A percentile compares a stretch with the other conserved stretches of the same genome.
These are phyloP conservation scores for Caloenas nicobarica DNA, from an alignment of 2,113 vertebrate species.

Conservation along the genomic window DNA sequence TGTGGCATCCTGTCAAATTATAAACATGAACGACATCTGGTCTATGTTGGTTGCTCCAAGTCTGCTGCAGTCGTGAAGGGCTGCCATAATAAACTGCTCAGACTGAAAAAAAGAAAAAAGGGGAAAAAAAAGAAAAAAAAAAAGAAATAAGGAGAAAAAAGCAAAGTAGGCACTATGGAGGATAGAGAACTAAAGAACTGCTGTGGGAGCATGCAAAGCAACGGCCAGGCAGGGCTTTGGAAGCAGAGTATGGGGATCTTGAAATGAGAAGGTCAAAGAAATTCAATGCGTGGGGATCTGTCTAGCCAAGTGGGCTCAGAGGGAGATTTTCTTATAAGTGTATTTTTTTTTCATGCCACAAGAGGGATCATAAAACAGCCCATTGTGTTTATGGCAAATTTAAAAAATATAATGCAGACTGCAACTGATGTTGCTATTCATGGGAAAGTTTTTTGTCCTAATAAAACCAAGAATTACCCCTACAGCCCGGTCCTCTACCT, in stretches of 20 bases:
- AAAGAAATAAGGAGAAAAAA: background rate
- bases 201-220: slow-evolving; percentile 20
- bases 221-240: slow-evolving; percentile 20
- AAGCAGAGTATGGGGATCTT: background rate
- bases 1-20: slow-evolving; percentile 58
- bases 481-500: background rate
- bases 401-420: slow-evolving; percentile 9
- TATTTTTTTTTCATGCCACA: slow-evolving; percentile 52
- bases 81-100: slow-evolving; percentile 5
- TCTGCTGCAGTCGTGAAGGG: slow-evolving; percentile 39
- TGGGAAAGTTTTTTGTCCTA: slow-evolving; percentile 6
- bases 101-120: background rate
- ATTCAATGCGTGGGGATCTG: background rate
- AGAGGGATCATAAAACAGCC: slow-evolving; percentile 65
- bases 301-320: slow-evolving; percentile 51
- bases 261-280: slow-evolving; percentile 22
- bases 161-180: background rate
- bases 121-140: no score
- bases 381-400: slow-evolving; percentile 43
- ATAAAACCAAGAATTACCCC: background rate
- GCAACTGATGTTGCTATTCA: slow-evolving; percentile 10
- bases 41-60: slow-evolving; percentile 35
- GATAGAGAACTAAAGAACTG: background rate
- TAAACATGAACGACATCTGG: slow-evolving; percentile 43
- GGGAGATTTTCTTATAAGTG: slow-evolving; percentile 15